Base-by-base conservation (phyloP, 2,797 vertebrate genomes). In the Muscicapa comitata region DNA sequence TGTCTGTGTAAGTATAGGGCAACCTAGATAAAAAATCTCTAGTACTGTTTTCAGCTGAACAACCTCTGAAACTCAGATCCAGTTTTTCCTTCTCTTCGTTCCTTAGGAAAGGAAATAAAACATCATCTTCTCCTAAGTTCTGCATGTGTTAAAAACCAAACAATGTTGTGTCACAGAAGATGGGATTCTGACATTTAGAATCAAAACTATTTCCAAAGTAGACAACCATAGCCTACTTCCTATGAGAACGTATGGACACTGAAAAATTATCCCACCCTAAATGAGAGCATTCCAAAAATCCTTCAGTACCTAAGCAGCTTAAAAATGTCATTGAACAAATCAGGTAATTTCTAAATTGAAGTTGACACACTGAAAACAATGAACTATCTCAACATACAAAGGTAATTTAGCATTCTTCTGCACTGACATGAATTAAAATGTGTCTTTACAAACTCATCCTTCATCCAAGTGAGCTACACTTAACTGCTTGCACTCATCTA, bases 231-330 rank as follows among this genome's bases (percentile, higher is more conserved):
- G 21, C 13, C 28, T 85, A 43, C 37, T 35, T 33, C 55, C 38
- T 66, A 73, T 35, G 28, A 47, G 70, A 83, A 74, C 0, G 0
- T 17, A 66, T 0, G 3, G 35, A 65, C 15, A 53, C 3, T 0
- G 4, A 83, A 73, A 78, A 82, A 31, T 24, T 43, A 83, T 29
- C 76, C 17, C 12, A 80, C 3, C 6, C 19, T 58, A 70, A 83
- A 51, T 38, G 28, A 55, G 7, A 38, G 1, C 1, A 4, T 8
- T 47, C 23, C 38, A 82, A 73, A 15, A 93, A 86, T 29, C 13
- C 13, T 63, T 55, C 33, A 55, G 28, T 40, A 92, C 23, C 25
- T 40, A 40, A 75, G 53, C 3, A 75, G 50, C 15, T 77, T 76
- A 70, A 59, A 62, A 86, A 43, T 17, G 17, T 9, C n/a, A 61